These are phyloP conservation scores for Apeltes quadracus DNA, from an alignment of 2,113 vertebrate species.

Conservation along the genomic window DNA sequence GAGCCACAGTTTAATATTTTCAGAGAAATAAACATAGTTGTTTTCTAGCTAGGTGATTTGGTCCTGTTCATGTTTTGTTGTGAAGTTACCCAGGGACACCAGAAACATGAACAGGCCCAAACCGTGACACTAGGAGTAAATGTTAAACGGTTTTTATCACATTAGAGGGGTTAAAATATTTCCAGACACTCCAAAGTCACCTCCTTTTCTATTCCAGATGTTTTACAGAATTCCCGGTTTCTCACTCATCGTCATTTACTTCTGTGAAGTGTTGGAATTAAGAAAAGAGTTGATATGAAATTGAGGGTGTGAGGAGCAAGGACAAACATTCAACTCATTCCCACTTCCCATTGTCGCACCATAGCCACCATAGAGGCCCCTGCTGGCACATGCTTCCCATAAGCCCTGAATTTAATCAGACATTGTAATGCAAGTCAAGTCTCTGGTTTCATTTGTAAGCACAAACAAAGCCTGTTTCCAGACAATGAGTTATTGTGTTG, in stretches of 20 bases:
- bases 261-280: slow-evolving; percentile 1
- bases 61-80: no score
- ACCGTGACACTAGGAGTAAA: no score
- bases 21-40: not conserved
- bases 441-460: slow-evolving; percentile 40
- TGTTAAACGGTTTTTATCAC: not conserved
- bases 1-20: not conserved
- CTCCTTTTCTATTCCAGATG: not conserved
- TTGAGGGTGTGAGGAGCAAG: not conserved
- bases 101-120: no score
- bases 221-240: not conserved
- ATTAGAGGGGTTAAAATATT: slow-evolving; percentile 7
- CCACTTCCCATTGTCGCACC: not conserved
- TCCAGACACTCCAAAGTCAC: not conserved
- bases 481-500: slow-evolving; percentile 64
- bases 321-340: not conserved
- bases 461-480: slow-evolving; percentile 52
- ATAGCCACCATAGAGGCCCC: not conserved
- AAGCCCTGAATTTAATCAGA: slow-evolving; percentile 15
- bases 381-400: not conserved
- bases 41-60: not conserved
- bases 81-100: no score
- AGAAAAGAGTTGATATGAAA: slow-evolving; percentile 18
- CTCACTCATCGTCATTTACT: slow-evolving; percentile 7
- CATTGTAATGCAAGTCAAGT: slow-evolving; percentile 16